phyloP scores from a whole-genome alignment of 2,113 vertebrate genomes.

The Aythya baeri region DNA sequence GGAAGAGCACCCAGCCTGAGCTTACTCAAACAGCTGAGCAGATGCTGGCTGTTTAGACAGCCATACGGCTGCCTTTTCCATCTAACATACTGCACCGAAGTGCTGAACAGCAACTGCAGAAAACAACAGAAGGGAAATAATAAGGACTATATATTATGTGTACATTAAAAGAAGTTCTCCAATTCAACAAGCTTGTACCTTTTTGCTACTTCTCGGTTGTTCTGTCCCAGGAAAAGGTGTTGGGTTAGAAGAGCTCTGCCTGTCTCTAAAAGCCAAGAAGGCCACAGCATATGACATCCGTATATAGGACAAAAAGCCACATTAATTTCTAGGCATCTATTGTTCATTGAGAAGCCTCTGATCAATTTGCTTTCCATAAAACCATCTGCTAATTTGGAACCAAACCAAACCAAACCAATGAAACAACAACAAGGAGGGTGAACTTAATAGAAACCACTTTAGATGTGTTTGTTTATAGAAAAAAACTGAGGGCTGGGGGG shows the following conservation, averaged over 20 bases:
- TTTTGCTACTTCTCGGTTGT: background rate
- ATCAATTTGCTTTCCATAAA: background rate
- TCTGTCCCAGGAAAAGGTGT: background rate
- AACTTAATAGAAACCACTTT: constrained; percentile 7
- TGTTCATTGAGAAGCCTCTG: background rate
- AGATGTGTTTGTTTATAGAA: constrained; percentile 15
- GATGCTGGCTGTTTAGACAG: constrained; percentile 43
- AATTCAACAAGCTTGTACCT: background rate
- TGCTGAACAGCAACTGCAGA: constrained; percentile 33
- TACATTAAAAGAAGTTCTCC: background rate
- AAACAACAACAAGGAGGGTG: background rate
- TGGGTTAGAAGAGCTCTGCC: background rate
- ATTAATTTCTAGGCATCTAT: background rate
- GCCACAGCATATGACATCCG: background rate
- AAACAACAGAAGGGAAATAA: constrained; percentile 56
- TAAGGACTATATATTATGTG: constrained; percentile 19
- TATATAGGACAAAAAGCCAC: background rate
- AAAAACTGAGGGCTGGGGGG: background rate
- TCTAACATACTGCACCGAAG: background rate
- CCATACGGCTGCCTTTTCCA: constrained; percentile 38
- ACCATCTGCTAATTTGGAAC: background rate
- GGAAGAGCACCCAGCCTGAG: background rate
- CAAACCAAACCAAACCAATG: background rate
- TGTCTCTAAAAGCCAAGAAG: background rate
- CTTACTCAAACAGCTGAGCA: constrained; percentile 23